Percentiles rank a stretch among this genome's conserved stretches.
phyloP scores from a whole-genome alignment of 1,140 invertebrate species.

The Trissolcus basalis region DNA sequence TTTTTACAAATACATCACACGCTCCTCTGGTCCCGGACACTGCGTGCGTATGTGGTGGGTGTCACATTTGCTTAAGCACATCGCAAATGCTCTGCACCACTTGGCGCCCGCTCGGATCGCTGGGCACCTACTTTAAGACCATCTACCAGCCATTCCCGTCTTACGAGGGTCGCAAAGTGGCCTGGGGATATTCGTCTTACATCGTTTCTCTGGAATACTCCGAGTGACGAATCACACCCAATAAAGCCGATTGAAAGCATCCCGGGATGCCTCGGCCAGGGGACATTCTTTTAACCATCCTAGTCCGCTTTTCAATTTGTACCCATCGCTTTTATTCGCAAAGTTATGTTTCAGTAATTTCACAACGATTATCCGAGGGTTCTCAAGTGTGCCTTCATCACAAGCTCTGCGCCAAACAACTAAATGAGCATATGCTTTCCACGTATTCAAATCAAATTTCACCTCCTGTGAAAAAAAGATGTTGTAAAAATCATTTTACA shows the following conservation, averaged over 20 bases:
- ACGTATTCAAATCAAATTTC: no score
- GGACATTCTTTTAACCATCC: slow-evolving; percentile 27
- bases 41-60: slow-evolving; percentile 64
- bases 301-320: slow-evolving; percentile 8
- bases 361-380: not conserved
- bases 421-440: no score
- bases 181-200: slow-evolving; percentile 53
- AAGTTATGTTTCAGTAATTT: not conserved
- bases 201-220: slow-evolving; percentile 34
- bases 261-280: slow-evolving; percentile 7
- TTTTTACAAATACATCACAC: slow-evolving; percentile 77
- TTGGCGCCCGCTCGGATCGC: slow-evolving; percentile 62
- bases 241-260: slow-evolving; percentile 43
- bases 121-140: slow-evolving; percentile 61
- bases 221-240: slow-evolving; percentile 41
- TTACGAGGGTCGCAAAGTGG: slow-evolving; percentile 51
- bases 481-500: no score
- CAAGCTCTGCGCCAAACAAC: no score
- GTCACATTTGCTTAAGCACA: slow-evolving; percentile 72
- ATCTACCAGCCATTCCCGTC: slow-evolving; percentile 41
- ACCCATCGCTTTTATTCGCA: not conserved
- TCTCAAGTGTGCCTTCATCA: not conserved
- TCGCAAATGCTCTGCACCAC: slow-evolving; percentile 67
- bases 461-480: no score
- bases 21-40: slow-evolving; percentile 66